A percentile compares a stretch with the other conserved stretches of the same genome.
phyloP scores from a whole-genome alignment of 2,113 vertebrate species.

The Butorides virescens region DNA sequence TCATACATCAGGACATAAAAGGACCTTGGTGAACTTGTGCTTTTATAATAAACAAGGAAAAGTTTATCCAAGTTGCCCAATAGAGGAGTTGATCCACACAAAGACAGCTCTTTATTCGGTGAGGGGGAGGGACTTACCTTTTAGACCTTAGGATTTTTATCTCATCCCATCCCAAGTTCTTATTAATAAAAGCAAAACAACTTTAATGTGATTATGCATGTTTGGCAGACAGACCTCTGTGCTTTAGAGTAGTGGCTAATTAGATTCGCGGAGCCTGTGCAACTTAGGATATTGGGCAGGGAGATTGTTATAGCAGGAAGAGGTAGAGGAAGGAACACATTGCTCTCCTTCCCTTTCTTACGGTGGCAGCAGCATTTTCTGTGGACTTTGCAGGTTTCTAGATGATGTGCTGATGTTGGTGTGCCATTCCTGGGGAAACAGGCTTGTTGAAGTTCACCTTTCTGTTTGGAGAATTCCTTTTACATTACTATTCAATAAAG shows the following conservation, averaged over 20 bases:
- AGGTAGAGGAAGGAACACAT: background rate
- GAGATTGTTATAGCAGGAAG: background rate
- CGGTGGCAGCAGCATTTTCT: background rate
- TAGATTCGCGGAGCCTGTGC: background rate
- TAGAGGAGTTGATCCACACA: background rate
- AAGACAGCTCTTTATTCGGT: background rate
- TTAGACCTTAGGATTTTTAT: background rate
- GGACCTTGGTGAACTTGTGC: background rate
- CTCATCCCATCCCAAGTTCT: background rate
- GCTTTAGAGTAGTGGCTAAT: background rate
- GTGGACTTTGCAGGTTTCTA: background rate
- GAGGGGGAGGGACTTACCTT: background rate
- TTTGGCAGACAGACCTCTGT: background rate
- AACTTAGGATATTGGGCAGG: background rate
- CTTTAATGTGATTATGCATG: background rate
- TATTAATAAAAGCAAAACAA: background rate
- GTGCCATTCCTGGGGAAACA: background rate
- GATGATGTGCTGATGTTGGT: background rate
- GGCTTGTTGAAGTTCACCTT: background rate
- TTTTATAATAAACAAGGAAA: slow-evolving; percentile 31
- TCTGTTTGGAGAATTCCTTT: background rate
- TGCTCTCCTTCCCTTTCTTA: background rate
- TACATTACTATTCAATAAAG: background rate
- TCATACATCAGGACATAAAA: background rate
- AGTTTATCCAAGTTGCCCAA: background rate